Base-by-base conservation (phyloP, 2,113 vertebrate genomes). In the Antechinus stuartii region DNA sequence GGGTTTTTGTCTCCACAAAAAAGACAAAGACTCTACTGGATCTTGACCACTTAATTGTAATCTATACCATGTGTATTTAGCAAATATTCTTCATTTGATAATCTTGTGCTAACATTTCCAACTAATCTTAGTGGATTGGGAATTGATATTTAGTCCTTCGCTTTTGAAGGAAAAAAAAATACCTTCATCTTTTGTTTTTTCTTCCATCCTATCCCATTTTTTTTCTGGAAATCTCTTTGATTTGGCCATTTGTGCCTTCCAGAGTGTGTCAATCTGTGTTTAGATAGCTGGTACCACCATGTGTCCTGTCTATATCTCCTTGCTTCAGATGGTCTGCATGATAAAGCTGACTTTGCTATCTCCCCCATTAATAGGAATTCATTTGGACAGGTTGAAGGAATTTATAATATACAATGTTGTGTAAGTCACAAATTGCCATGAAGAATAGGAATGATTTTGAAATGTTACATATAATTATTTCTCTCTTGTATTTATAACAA, bases 81-180 rank as follows among this genome's bases (percentile, higher is more conserved):
- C 92, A 92, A 96, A 89, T 92, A n/a, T 35, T 46, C 50, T 91
- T 11, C 14, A 27, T 93, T 92, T 94, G 47, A 94, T 47, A 94
- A 90, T 90, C 84, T 42, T 19, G n/a, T 22, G 14, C 49, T 54
- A 89, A 5, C 42, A 94, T 94, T 97, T 97, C 91, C 84, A 96
- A 47, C 25, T 93, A n/a, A 19, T 94, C 8, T 90, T 57, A 30
- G 0, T 92, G 30, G 89, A 96, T 96, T 96, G 92, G 1, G 11
- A 14, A 7, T 46, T 91, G 25, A 23, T 84, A 19, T 95, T 95
- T 97, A 89, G 94, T 94, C 93, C 90, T 35, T 14, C 91, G 5
- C 90, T 97, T 98, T 54, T 27, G 94, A 94, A 96, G 42, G 42
- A 42, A 42, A 42, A 26, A 1, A 96, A 95, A 90, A 19, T 24